These are phyloP conservation scores for Maconellicoccus hirsutus DNA, from an alignment of 1,140 invertebrate genomes.

Conservation along the genomic window DNA sequence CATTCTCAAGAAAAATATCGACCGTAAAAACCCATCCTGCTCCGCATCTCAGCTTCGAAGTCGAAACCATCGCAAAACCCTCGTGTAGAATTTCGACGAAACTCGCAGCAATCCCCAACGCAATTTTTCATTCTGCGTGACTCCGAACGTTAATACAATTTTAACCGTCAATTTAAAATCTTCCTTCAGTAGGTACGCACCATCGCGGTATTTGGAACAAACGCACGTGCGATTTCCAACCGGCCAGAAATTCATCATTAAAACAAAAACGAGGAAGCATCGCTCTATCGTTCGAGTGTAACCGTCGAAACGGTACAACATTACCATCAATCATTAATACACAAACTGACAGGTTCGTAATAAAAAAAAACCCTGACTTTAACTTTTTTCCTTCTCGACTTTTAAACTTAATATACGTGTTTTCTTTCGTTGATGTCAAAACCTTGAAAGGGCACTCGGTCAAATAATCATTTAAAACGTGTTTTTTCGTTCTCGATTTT, in stretches of 20 bases:
- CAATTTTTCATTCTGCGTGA: not conserved
- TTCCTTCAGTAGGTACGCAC: too few species aligned
- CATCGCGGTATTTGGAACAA: not conserved
- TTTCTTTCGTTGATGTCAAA: not conserved
- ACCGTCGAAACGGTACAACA: not conserved
- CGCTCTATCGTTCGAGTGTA: not conserved
- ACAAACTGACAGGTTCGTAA: not conserved
- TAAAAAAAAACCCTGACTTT: not conserved
- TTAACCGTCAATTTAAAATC: not conserved
- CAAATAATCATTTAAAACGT: slow-evolving; percentile 4
- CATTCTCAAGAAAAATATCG: too few species aligned
- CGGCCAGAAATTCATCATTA: slow-evolving; percentile 7
- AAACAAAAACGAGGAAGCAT: not conserved
- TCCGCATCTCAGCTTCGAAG: too few species aligned
- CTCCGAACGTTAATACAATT: not conserved
- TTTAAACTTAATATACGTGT: slow-evolving; percentile 6
- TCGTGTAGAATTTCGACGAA: too few species aligned
- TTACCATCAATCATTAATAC: slow-evolving; percentile 1
- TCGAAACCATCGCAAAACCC: too few species aligned
- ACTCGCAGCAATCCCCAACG: too few species aligned
- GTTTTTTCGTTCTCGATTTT: not conserved
- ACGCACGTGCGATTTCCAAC: not conserved
- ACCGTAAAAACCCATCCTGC: too few species aligned
- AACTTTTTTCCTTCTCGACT: slow-evolving; percentile 2
- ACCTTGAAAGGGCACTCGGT: slow-evolving; percentile 6